phyloP scores from a whole-genome alignment of 2,888 invertebrate genomes.

The Tachina lurida region DNA sequence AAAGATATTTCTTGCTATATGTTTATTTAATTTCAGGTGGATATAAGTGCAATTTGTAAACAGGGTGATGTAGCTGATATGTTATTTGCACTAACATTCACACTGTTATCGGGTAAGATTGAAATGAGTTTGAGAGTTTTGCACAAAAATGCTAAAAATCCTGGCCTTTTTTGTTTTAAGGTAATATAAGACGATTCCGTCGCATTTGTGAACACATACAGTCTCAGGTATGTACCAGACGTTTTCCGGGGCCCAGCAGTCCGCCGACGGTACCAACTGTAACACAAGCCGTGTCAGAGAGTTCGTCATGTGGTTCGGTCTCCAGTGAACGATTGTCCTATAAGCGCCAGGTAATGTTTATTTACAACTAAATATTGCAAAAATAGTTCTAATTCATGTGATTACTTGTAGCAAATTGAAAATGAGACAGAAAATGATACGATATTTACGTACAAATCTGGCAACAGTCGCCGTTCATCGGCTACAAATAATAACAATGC shows the following conservation, averaged over 20 bases:
- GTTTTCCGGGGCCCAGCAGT: conserved; percentile 83
- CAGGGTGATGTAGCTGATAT: conserved; percentile 87
- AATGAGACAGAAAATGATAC: conserved; percentile 82
- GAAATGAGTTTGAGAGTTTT: neutral
- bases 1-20: neutral
- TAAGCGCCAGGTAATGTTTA: conserved; percentile 80
- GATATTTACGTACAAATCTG: conserved; percentile 82
- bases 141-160: neutral
- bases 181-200: conserved; percentile 96
- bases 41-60: conserved; percentile 92
- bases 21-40: conserved; percentile 88
- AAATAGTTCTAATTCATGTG: neutral
- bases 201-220: conserved; percentile 98
- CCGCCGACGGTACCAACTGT: conserved; percentile 82
- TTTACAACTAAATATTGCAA: too few relatives aligned
- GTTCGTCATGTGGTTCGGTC: conserved; percentile 83
- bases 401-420: conserved; percentile 78
- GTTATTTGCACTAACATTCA: conserved; percentile 96
- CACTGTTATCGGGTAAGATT: conserved; percentile 92
- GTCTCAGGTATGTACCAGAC: conserved; percentile 88
- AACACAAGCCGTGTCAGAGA: conserved; percentile 83
- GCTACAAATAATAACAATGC: conserved; percentile 83
- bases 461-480: conserved; percentile 82
- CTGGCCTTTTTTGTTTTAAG: conserved; percentile 83
- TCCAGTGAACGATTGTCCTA: conserved; percentile 83